Conservation (phyloP, 2,888 invertebrate genomes). For the Pristionchus arcanus region DNA sequence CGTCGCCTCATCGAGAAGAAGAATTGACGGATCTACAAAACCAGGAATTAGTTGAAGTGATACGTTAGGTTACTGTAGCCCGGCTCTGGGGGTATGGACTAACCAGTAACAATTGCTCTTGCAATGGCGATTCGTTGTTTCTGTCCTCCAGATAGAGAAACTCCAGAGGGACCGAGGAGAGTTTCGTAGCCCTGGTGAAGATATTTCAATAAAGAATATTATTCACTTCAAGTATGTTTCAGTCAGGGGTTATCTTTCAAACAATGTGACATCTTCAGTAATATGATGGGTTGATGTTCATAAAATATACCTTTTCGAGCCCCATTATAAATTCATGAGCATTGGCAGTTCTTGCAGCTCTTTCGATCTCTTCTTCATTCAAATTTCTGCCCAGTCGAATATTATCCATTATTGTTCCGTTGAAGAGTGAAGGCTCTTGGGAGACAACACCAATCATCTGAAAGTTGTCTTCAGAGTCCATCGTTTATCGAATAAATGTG, state of each 20-base stretch:
- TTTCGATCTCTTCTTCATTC: constrained; percentile 40
- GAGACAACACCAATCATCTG: constrained; percentile 51
- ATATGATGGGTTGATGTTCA: background rate
- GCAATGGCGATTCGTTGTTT: constrained; percentile 46
- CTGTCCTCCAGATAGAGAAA: constrained; percentile 30
- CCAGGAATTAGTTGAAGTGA: background rate
- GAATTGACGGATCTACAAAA: constrained; percentile 23
- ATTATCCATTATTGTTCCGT: constrained; percentile 38
- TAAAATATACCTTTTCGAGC: constrained; percentile 8
- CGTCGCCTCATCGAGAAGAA: constrained; percentile 40
- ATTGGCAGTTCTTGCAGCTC: constrained; percentile 47
- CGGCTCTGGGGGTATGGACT: background rate
- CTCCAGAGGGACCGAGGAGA: constrained; percentile 17
- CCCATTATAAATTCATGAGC: constrained; percentile 41
- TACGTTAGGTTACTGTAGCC: background rate
- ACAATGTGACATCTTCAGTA: background rate
- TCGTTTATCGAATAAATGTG: background rate
- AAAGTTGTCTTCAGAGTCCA: background rate
- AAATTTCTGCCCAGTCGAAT: constrained; percentile 39
- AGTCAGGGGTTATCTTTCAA: background rate
- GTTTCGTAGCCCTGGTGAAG: constrained; percentile 25
- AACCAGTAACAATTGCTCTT: constrained; percentile 26
- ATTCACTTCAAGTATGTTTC: background rate
- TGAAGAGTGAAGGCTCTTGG: constrained; percentile 53
- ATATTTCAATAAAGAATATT: background rate